phyloP scores from a whole-genome alignment of 1,140 invertebrate species.

The Eriosoma lanigerum region DNA sequence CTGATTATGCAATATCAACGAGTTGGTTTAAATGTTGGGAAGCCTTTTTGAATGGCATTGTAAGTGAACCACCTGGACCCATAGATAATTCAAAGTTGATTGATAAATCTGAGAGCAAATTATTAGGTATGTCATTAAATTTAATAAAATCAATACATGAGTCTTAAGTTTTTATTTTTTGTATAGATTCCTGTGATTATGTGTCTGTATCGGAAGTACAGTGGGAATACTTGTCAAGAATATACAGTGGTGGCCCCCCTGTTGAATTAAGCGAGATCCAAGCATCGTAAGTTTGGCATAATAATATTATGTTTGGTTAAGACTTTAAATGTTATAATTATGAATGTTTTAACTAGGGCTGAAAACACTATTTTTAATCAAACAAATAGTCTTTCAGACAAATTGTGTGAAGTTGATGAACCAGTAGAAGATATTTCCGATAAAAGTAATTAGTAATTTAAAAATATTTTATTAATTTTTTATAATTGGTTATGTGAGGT shows the following conservation, averaged over 20 bases:
- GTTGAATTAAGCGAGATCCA: constrained; percentile 16
- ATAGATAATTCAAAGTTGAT: constrained; percentile 80
- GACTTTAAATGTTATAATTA: neutral
- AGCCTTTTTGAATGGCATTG: constrained; percentile 77
- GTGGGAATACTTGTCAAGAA: constrained; percentile 41
- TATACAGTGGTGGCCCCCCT: constrained; percentile 41
- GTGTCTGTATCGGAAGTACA: constrained; percentile 19
- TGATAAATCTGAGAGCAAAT: neutral
- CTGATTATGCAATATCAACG: constrained; percentile 81
- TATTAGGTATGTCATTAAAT: constrained; percentile 20
- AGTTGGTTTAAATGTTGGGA: constrained; percentile 90
- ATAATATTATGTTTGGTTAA: neutral
- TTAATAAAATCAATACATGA: neutral
- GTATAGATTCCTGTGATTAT: constrained; percentile 8
- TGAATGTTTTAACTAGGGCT: neutral
- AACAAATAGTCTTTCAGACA: neutral
- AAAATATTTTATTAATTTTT: too few species aligned
- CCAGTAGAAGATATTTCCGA: neutral
- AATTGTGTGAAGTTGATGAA: constrained; percentile 12
- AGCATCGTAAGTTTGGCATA: neutral
- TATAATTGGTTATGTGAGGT: too few species aligned
- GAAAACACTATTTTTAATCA: neutral
- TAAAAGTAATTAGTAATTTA: constrained; percentile 16
- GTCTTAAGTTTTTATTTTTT: neutral
- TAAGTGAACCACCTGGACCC: constrained; percentile 76